A percentile compares a stretch with the other conserved stretches of the same genome.
Conservation (phyloP, 2,113 vertebrate genomes). For the Callocephalon fimbriatum region DNA sequence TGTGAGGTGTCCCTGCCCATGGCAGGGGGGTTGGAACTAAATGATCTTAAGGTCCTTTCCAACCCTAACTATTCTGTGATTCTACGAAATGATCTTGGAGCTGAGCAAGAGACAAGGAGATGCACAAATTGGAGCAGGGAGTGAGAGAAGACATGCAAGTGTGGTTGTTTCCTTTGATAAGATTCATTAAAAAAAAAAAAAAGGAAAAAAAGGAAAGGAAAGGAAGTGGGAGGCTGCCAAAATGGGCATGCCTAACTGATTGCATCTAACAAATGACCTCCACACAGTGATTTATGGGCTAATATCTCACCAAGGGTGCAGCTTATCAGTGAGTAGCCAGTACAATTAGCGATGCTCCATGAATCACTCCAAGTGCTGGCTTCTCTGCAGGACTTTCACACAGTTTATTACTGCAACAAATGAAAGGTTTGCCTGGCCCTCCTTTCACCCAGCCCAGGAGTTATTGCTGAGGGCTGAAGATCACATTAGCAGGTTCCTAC, state of each 20-base stretch:
- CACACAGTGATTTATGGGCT: slow-evolving; percentile 19
- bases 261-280: not conserved
- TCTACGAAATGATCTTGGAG: not conserved
- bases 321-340: not conserved
- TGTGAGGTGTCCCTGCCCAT: no score
- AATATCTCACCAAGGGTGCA: slow-evolving; percentile 4
- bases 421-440: not conserved
- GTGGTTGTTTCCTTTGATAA: not conserved
- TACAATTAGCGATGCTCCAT: slow-evolving; percentile 15
- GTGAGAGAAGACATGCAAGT: not conserved
- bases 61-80: no score
- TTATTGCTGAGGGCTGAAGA: not conserved
- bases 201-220: not conserved
- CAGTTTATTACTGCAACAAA: not conserved
- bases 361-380: not conserved
- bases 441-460: not conserved
- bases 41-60: no score
- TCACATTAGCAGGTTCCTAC: not conserved
- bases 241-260: not conserved
- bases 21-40: no score
- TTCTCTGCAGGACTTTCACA: not conserved
- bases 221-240: not conserved
- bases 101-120: not conserved
- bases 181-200: not conserved
- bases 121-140: not conserved